Conservation (phyloP, 2,888 invertebrate genomes). For the Crioceris asparagi region DNA sequence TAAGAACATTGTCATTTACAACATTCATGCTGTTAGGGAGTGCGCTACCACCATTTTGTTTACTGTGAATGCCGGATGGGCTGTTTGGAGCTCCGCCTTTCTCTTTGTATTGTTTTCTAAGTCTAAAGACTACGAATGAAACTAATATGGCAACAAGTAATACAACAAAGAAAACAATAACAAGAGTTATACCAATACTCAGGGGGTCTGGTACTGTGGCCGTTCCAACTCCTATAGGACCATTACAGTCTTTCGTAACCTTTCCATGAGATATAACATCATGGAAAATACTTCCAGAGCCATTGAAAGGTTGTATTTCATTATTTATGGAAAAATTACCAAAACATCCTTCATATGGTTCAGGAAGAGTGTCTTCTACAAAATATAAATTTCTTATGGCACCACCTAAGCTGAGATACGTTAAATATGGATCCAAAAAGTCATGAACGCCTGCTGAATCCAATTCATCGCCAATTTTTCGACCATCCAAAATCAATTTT, state of each 20-base stretch:
- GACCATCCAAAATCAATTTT: constrained; percentile 58
- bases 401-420: constrained; percentile 70
- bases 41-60: constrained; percentile 62
- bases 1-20: constrained; percentile 58
- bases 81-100: constrained; percentile 61
- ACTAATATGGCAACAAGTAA: constrained; percentile 79
- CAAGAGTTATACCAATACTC: constrained; percentile 85
- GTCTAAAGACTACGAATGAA: constrained; percentile 84
- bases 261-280: constrained; percentile 62
- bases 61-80: constrained; percentile 61
- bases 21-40: constrained; percentile 56
- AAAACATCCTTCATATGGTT: constrained; percentile 75
- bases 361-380: constrained; percentile 43
- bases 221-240: constrained; percentile 63
- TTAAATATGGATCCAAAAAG: constrained; percentile 83
- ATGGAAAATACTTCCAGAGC: constrained; percentile 71
- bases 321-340: constrained; percentile 82
- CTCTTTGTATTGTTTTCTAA: constrained; percentile 79
- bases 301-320: constrained; percentile 82
- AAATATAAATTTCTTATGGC: constrained; percentile 52
- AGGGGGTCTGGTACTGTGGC: constrained; percentile 76
- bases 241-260: constrained; percentile 63
- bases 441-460: constrained; percentile 82
- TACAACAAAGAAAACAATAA: constrained; percentile 88
- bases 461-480: constrained; percentile 69